Percentiles rank a stretch among this genome's conserved stretches.
phyloP scores from a whole-genome alignment of 2,113 vertebrate species.

The Tragelaphus buxtoni region DNA sequence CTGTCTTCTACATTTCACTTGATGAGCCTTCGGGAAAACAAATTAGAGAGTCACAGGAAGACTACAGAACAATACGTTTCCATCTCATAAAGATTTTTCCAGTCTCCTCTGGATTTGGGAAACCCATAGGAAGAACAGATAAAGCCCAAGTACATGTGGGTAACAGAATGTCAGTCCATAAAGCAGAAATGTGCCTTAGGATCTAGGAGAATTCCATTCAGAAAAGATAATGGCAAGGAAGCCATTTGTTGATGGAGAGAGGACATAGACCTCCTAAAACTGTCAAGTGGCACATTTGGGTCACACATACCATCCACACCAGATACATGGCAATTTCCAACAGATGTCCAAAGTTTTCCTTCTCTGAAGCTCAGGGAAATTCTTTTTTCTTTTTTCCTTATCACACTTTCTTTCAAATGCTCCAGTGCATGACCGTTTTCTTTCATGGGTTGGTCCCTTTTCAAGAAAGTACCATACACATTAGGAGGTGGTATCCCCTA shows the following conservation, averaged over 20 bases:
- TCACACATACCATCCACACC: not conserved
- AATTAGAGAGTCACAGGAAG: not conserved
- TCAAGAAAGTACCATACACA: not conserved
- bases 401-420: not conserved
- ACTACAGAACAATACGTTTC: not conserved
- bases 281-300: not conserved
- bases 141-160: not conserved
- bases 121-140: not conserved
- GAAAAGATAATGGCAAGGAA: not conserved
- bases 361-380: not conserved
- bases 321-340: not conserved
- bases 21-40: not conserved
- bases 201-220: not conserved
- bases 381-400: not conserved
- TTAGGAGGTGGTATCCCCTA: not conserved
- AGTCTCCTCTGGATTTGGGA: not conserved
- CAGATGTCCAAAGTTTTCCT: not conserved
- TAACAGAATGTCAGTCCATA: not conserved
- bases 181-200: not conserved
- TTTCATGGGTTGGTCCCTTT: not conserved
- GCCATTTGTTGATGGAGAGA: not conserved
- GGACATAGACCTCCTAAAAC: not conserved
- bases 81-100: not conserved
- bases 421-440: not conserved
- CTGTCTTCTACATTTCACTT: not conserved